A percentile compares a stretch with the other conserved stretches of the same genome.
Evolutionary conservation across 2,113 vertebrate genomes (phyloP).

Genomic region (mouse (Mus musculus)): GRCm39 chr3:115528501-115529000

Average conservation of each 20-base stretch:
- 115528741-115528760: not conserved
- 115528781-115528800: not conserved
- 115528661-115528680: not conserved
- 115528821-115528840: not conserved
- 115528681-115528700: not conserved
- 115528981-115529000: not conserved
- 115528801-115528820: not conserved
- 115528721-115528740: not conserved
- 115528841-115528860: not conserved
- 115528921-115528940: not conserved
- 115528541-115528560: not conserved
- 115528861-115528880: not conserved
- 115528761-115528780: not conserved
- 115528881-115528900: too few relatives aligned
- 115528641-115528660: not conserved
- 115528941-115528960: not conserved
- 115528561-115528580: not conserved
- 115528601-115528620: not conserved
- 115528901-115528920: too few relatives aligned
- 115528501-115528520: not conserved
- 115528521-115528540: constrained; percentile 19
- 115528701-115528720: not conserved
- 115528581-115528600: constrained; percentile 15
- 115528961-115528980: constrained; percentile 7
- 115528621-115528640: not conserved